phyloP scores from a whole-genome alignment of 1,140 invertebrate genomes.

The Dryas iulia region DNA sequence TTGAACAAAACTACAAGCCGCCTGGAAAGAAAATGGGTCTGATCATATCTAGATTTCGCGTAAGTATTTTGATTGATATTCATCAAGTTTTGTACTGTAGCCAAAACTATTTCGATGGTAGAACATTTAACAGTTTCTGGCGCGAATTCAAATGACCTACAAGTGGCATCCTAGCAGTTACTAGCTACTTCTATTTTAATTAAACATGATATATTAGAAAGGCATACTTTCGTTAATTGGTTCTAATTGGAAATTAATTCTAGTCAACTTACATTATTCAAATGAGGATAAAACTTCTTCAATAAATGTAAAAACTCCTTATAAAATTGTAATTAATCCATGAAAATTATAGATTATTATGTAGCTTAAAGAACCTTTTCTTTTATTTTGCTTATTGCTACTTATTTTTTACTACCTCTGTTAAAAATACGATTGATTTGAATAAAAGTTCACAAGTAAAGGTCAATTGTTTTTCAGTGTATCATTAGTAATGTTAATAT shows the following conservation, averaged over 20 bases:
- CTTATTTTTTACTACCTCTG: neutral
- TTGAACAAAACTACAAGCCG: neutral
- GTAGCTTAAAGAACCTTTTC: neutral
- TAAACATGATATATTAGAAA: too few relatives aligned
- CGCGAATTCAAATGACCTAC: constrained; percentile 57
- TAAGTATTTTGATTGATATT: constrained; percentile 47
- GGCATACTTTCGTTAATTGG: neutral
- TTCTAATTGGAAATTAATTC: neutral
- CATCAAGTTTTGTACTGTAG: constrained; percentile 53
- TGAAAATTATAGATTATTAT: neutral
- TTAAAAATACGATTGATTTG: neutral
- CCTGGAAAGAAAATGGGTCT: constrained; percentile 59
- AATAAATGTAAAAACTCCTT: neutral
- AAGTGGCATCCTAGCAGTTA: constrained; percentile 5
- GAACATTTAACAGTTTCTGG: constrained; percentile 46
- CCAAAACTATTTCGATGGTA: constrained; percentile 64
- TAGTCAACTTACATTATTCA: neutral
- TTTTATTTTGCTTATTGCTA: neutral
- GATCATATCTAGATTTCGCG: constrained; percentile 62
- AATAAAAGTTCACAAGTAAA: neutral
- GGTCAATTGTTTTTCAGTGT: neutral
- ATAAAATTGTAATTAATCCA: neutral
- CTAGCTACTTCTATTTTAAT: neutral
- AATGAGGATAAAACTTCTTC: neutral
- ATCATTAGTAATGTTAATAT: neutral